Evolutionary conservation across 2,797 vertebrate genomes (phyloP), one percentile per base, ranked within the genome.

Genomic region (Silurus aristotelis): DNA sequence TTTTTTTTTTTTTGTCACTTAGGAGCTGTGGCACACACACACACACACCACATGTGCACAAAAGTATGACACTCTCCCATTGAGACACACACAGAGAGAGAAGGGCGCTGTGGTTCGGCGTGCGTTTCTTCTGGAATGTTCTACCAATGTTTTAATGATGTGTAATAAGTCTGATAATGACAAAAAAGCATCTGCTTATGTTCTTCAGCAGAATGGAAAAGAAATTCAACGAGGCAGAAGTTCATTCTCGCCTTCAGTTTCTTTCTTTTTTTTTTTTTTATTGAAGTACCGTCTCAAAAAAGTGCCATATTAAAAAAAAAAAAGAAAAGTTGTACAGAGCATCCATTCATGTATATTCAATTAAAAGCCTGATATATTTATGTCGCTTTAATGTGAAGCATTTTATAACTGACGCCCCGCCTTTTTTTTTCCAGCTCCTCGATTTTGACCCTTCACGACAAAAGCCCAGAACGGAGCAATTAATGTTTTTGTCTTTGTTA

Each of bases 161-260:
- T 92, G 93, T 94, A 95, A 95, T 95, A 95, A 94, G 92, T 92
- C 94, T 93, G 92, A 92, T 95, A 95, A 95, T 94, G 93, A 93
- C 92, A 89, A 84, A 92, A 90, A 92, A 92, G 92, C 91, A 91
- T 91, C 89, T 93, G 92, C 88, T 89, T 86, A 87, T 90, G 87
- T 89, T 83, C 83, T 70, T 67, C 60, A 75, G 68, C 72, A 58
- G 64, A 31, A 60, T 8, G 66, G 64, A 78, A 31, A 27, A 14
- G 15, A 52, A 7, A 10, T 10, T 52, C 48, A 52, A 83, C 55
- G 68, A 87, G 89, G 83, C 85, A 82, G 88, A 84, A 83, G 85
- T 86, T 80, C 79, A 55, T 46, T 61, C 83, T 72, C 52, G 46
- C 67, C 60, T 43, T 71, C 67, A 83, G 76, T 19, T 90, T 38